Evolutionary conservation across 2,888 invertebrate genomes (phyloP).

Genomic region (Ormyrus nitidulus): DNA sequence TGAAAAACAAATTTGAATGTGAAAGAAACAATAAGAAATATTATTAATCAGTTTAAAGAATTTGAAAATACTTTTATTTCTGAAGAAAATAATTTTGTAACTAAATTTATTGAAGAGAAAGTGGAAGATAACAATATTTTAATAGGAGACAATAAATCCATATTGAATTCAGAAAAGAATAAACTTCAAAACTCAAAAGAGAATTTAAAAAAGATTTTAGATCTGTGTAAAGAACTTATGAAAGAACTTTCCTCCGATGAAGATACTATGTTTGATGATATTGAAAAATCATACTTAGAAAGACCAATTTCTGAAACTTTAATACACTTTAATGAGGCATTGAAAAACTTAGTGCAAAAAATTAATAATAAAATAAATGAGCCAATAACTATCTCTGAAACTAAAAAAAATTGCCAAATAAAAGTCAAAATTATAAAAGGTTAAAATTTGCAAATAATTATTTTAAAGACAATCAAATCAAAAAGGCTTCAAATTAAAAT

Average conservation of each 20-base stretch:
- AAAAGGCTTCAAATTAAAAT: neutral
- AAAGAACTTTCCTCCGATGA: conserved; percentile 69
- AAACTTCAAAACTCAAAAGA: conserved; percentile 53
- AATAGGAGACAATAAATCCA: conserved; percentile 9
- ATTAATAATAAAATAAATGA: conserved; percentile 52
- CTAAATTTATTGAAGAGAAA: conserved; percentile 58
- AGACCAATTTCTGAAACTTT: conserved; percentile 70
- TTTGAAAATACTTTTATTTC: conserved; percentile 69
- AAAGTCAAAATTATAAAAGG: conserved; percentile 43
- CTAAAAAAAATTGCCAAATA: neutral
- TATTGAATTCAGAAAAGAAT: conserved; percentile 68
- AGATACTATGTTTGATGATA: conserved; percentile 67
- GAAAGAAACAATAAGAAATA: conserved; percentile 70
- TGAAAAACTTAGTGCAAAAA: conserved; percentile 68
- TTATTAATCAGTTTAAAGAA: conserved; percentile 72
- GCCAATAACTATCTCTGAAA: neutral
- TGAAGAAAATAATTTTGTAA: conserved; percentile 61
- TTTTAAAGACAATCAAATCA: conserved; percentile 42
- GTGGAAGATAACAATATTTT: conserved; percentile 14
- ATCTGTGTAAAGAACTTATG: conserved; percentile 70
- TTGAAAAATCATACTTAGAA: conserved; percentile 67
- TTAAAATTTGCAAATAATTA: conserved; percentile 41
- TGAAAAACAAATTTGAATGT: conserved; percentile 60
- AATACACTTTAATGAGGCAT: conserved; percentile 69
- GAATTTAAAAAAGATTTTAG: conserved; percentile 70